Base-by-base conservation (phyloP, 2,797 vertebrate genomes). In the Parotocinclus haroldoi region DNA sequence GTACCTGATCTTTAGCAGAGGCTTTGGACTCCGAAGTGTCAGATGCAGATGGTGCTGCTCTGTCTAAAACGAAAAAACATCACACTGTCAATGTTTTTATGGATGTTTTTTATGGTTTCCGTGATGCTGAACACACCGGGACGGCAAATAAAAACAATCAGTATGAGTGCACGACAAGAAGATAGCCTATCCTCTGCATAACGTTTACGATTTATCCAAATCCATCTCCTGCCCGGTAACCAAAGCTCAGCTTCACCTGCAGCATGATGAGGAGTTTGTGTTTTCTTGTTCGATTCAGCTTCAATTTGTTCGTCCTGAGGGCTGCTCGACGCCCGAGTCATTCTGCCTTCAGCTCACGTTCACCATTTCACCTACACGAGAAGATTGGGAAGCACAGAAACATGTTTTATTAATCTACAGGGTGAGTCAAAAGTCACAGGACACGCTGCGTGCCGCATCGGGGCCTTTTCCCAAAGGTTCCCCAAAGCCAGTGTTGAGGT, bases 1-100 rank as follows among this genome's bases (percentile, higher is more conserved):
- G 56, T 6, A 84, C 80, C 79, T 66, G 76, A 13, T 81, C 77
- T 9, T 78, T 71, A 19, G 69, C 73, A 9, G 63, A 16, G 16
- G 18, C 44, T 11, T 64, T 48, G 1, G 40, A 71, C 14, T 78
- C 75, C 1, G 50, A 37, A 53, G 8, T 48, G 8, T 76, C 70
- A 27, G 36, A 53, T 40, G 53, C n/a, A 66, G 45, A 76, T 14
- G 27, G 51, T 18, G 50, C 45, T 49, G 40, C 50, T 46, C 55
- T 61, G 13, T 68, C 79, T 83, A 58, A 16, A 73, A 8, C 58
- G 13, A 72, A 1, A 78, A 10, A n/a, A n/a, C n/a, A n/a, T n/a
- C 65, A 66, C 70, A 18, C 46, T 40, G 27, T 12, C 3, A 12
- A 16, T n/a, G n/a, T n/a, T n/a, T n/a, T n/a, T n/a, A n/a, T n/a